Conservation (phyloP, 2,797 vertebrate species). For the Heteromormyrus szaboi region DNA sequence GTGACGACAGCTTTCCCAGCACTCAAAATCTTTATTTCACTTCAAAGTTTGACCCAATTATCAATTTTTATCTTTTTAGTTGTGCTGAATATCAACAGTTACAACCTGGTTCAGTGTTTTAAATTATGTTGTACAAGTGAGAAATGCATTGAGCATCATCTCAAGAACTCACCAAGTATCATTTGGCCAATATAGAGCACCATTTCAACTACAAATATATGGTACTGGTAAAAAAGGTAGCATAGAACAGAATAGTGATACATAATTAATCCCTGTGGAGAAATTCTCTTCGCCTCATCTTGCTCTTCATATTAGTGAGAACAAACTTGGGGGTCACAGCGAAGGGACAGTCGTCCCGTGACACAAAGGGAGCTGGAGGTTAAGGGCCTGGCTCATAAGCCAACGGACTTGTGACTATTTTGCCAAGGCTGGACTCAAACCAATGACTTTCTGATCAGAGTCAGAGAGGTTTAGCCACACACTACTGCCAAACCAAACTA, state of each 20-base stretch:
- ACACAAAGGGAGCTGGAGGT: not conserved
- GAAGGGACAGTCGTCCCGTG: not conserved
- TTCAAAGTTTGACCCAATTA: not conserved
- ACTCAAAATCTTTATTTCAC: not conserved
- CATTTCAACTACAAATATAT: not conserved
- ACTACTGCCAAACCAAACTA: not conserved
- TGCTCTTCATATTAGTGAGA: not conserved
- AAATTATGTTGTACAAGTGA: not conserved
- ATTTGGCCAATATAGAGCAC: not conserved
- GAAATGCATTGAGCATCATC: not conserved
- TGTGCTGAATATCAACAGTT: not conserved
- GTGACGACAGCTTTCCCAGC: not conserved
- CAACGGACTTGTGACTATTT: not conserved
- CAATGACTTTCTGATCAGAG: not conserved
- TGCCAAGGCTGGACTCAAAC: not conserved
- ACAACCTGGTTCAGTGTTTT: not conserved
- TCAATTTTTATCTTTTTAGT: not conserved
- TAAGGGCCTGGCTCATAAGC: not conserved
- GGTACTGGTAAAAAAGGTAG: not conserved
- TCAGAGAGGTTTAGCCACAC: not conserved
- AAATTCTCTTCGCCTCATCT: not conserved
- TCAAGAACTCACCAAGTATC: not conserved
- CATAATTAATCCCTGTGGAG: not conserved
- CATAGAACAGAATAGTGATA: not conserved
- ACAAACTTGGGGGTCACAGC: not conserved